Evolutionary conservation across 1,140 invertebrate species (phyloP).

Genomic region (Ceratosolen fusciceps): DNA sequence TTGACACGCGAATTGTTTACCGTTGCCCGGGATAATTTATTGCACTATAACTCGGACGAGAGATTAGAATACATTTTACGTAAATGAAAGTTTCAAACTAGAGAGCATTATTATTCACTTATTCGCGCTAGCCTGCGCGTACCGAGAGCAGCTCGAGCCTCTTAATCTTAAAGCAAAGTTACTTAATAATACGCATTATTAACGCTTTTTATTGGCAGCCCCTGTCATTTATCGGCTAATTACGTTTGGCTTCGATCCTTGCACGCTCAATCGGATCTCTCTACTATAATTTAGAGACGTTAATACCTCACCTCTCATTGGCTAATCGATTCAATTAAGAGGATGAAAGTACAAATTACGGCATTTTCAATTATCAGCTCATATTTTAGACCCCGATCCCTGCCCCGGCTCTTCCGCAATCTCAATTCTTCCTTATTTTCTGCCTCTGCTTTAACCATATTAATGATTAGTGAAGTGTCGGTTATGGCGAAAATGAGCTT

Average conservation of each 20-base stretch:
- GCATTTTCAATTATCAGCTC: neutral
- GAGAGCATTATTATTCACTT: neutral
- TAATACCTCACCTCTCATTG: neutral
- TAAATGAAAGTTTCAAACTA: neutral
- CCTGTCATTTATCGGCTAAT: neutral
- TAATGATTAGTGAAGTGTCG: no score
- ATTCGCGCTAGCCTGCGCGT: no score
- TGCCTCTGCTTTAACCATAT: no score
- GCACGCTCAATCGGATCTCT: neutral
- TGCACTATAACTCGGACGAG: neutral
- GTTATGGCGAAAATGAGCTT: neutral
- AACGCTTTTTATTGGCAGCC: no score
- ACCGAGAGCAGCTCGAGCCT: no score
- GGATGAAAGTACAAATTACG: neutral
- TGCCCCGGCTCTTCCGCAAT: no score
- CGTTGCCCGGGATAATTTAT: neutral
- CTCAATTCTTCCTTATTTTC: no score
- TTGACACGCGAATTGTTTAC: conserved; percentile 10
- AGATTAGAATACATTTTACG: conserved; percentile 22
- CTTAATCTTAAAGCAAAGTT: no score
- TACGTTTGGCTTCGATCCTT: neutral
- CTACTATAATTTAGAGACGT: neutral
- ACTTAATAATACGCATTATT: no score
- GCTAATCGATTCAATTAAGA: neutral
- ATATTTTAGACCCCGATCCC: no score